Conservation (phyloP, 2,113 vertebrate species). For the Anoura caudifer region DNA sequence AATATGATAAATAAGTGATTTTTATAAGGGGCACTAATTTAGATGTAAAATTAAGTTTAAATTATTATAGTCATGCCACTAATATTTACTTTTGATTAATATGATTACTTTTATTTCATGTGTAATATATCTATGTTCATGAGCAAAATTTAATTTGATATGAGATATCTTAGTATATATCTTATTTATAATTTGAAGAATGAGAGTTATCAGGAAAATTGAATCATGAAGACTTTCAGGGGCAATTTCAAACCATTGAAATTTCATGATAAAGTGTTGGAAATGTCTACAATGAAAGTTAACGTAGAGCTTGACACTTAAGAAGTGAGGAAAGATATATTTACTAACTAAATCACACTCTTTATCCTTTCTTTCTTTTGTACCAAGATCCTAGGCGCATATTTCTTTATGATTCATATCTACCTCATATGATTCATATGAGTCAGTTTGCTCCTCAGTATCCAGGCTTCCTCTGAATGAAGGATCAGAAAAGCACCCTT, state of each 20-base stretch:
- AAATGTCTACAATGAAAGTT: background rate
- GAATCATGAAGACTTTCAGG: background rate
- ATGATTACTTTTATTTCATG: constrained; percentile 42
- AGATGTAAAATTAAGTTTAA: background rate
- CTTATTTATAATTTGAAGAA: background rate
- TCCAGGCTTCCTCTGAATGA: background rate
- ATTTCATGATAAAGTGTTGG: constrained; percentile 21
- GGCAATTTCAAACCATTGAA: background rate
- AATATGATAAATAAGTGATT: background rate
- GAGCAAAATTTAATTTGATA: background rate
- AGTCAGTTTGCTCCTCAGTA: background rate
- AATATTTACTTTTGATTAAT: constrained; percentile 28
- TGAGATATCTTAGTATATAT: background rate
- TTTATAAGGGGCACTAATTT: background rate
- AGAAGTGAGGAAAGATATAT: background rate
- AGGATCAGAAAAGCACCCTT: background rate
- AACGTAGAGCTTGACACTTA: background rate
- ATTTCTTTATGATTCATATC: background rate
- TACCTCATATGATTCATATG: too few relatives aligned
- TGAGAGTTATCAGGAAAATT: background rate
- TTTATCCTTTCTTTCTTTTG: background rate
- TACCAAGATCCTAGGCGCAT: background rate
- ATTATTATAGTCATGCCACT: background rate
- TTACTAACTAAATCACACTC: background rate
- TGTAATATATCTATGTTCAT: background rate